phyloP scores from a whole-genome alignment of 2,888 invertebrate species.

The Tinea semifulvella region DNA sequence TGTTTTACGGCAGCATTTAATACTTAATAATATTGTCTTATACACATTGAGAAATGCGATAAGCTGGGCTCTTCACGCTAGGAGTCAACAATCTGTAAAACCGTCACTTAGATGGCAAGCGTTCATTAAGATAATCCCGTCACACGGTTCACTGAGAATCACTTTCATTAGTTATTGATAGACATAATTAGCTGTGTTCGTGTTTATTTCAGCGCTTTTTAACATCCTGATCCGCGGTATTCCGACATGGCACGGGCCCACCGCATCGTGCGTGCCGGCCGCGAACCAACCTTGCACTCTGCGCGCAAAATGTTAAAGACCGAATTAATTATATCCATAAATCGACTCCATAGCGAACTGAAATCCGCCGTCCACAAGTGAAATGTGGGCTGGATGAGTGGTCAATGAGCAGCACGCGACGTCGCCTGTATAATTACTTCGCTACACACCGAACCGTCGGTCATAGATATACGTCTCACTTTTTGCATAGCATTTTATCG shows the following conservation, averaged over 20 bases:
- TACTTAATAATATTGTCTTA: background rate
- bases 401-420: constrained; percentile 40
- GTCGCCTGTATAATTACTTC: constrained; percentile 38
- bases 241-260: constrained; percentile 25
- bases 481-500: constrained; percentile 63
- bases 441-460: constrained; percentile 37
- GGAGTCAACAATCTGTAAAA: constrained; percentile 7
- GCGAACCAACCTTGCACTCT: constrained; percentile 33
- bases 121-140: constrained; percentile 8
- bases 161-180: constrained; percentile 14
- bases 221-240: constrained; percentile 30
- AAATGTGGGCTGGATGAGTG: constrained; percentile 40
- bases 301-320: constrained; percentile 31
- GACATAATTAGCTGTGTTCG: constrained; percentile 14
- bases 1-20: background rate
- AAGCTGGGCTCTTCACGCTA: too few relatives aligned
- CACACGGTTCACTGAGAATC: constrained; percentile 9
- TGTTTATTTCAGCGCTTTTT: constrained; percentile 22
- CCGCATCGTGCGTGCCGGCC: constrained; percentile 16
- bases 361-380: constrained; percentile 40
- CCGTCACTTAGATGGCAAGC: background rate
- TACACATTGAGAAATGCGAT: background rate
- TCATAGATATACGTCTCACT: constrained; percentile 51
- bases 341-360: constrained; percentile 27
- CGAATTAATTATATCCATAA: constrained; percentile 25